Evolutionary conservation across 2,888 invertebrate genomes (phyloP).

Genomic region (Philonicus albiceps): DNA sequence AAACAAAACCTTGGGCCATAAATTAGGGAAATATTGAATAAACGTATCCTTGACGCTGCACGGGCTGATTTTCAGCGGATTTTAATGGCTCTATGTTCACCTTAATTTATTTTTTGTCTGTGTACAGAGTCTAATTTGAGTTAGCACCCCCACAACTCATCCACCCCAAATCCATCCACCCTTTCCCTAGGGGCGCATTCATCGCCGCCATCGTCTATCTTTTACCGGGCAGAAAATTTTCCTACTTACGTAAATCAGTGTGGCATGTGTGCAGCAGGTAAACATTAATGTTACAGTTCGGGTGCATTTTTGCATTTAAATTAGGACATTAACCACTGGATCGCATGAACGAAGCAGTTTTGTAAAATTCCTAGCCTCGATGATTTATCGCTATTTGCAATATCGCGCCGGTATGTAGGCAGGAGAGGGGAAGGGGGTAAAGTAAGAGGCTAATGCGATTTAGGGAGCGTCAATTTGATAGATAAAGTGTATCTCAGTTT

Average conservation of each 20-base stretch:
- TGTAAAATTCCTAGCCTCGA: slow-evolving; percentile 22
- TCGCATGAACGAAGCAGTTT: slow-evolving; percentile 44
- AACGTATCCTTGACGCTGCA: slow-evolving; percentile 39
- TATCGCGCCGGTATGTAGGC: background rate
- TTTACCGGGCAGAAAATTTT: background rate
- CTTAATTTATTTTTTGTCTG: slow-evolving; percentile 29
- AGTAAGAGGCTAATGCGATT: slow-evolving; percentile 7
- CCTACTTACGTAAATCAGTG: slow-evolving; percentile 30
- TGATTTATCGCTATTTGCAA: slow-evolving; percentile 37
- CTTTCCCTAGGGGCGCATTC: too few species aligned
- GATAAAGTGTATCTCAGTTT: slow-evolving; percentile 8
- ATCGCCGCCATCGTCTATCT: background rate
- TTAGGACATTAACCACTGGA: slow-evolving; percentile 47
- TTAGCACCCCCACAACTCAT: too few species aligned
- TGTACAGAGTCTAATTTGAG: slow-evolving; percentile 12
- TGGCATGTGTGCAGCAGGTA: slow-evolving; percentile 38
- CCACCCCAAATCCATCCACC: too few species aligned
- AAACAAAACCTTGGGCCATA: slow-evolving; percentile 39
- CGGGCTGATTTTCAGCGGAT: background rate
- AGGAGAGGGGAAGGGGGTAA: too few species aligned
- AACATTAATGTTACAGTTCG: slow-evolving; percentile 37
- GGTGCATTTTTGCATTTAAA: slow-evolving; percentile 49
- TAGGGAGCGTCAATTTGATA: slow-evolving; percentile 18
- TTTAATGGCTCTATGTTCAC: slow-evolving; percentile 19
- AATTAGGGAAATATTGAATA: slow-evolving; percentile 42